A percentile compares a stretch with the other conserved stretches of the same genome.
phyloP scores from a whole-genome alignment of 53 echinoderm and acorn worm species.

The Echinometra lucunter region DNA sequence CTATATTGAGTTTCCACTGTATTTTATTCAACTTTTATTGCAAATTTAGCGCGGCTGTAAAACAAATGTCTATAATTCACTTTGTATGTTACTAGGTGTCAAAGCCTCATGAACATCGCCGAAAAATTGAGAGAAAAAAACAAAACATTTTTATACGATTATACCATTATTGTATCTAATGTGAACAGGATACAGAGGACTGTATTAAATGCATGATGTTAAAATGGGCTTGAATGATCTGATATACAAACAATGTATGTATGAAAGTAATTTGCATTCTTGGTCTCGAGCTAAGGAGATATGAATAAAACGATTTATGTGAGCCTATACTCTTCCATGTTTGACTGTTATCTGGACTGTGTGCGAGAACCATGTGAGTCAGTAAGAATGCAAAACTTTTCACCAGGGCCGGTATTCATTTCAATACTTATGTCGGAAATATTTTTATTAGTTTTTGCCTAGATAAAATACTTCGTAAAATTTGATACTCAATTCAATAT shows the following conservation, averaged over 20 bases:
- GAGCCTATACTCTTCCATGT: not conserved
- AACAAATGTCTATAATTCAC: not conserved
- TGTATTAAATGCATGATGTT: slow-evolving; percentile 27
- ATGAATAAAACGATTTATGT: slow-evolving; percentile 47
- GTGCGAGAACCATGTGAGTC: too few species aligned
- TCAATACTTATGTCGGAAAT: too few species aligned
- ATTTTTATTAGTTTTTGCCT: too few species aligned
- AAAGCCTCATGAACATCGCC: not conserved
- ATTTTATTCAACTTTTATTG: not conserved
- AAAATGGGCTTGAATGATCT: not conserved
- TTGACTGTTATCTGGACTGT: not conserved
- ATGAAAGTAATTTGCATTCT: slow-evolving; percentile 19
- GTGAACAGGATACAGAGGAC: not conserved
- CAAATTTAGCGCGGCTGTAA: not conserved
- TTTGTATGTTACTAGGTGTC: not conserved
- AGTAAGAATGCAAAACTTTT: too few species aligned
- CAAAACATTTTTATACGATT: not conserved
- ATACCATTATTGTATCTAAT: not conserved
- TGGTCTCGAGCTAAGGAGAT: not conserved
- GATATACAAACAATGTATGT: not conserved
- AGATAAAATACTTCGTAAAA: too few species aligned
- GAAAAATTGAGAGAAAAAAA: not conserved
- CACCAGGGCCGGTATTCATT: too few species aligned
- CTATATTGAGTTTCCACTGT: too few species aligned
- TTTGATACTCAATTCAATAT: too few species aligned